Conservation (phyloP, 2,888 invertebrate genomes). For the Cataglyphis albicans region DNA sequence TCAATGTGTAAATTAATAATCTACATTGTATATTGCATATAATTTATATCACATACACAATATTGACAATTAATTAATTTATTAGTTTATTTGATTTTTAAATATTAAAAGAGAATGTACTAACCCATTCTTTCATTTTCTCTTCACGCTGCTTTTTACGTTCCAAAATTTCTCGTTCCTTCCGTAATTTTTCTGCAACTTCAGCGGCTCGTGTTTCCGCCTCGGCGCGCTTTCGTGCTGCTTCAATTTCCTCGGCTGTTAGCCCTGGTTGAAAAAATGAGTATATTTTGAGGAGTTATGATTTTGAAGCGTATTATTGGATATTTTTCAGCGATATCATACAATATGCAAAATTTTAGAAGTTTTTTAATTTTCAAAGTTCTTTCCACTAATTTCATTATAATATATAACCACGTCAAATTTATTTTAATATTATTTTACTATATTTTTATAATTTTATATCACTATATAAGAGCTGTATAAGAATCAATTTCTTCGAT, state of each 20-base stretch:
- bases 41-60: background rate
- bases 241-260: conserved; percentile 74
- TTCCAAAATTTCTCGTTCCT: conserved; percentile 80
- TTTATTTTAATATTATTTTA: conserved; percentile 5
- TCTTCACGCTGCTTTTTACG: conserved; percentile 81
- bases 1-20: background rate
- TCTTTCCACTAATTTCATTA: background rate
- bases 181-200: conserved; percentile 78
- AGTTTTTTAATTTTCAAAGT: background rate
- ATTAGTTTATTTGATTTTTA: background rate
- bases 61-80: background rate
- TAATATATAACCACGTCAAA: background rate
- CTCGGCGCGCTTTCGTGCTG: conserved; percentile 66
- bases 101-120: conserved; percentile 39
- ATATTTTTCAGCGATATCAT: background rate
- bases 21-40: background rate
- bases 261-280: background rate
- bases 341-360: background rate
- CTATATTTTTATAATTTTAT: background rate
- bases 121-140: conserved; percentile 79
- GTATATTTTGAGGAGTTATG: background rate
- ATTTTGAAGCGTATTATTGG: background rate
- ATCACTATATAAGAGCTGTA: background rate
- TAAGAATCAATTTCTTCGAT: background rate
- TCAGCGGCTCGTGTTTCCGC: conserved; percentile 81